phyloP scores from a whole-genome alignment of 2,888 invertebrate species.

The Melanostoma mellinum region DNA sequence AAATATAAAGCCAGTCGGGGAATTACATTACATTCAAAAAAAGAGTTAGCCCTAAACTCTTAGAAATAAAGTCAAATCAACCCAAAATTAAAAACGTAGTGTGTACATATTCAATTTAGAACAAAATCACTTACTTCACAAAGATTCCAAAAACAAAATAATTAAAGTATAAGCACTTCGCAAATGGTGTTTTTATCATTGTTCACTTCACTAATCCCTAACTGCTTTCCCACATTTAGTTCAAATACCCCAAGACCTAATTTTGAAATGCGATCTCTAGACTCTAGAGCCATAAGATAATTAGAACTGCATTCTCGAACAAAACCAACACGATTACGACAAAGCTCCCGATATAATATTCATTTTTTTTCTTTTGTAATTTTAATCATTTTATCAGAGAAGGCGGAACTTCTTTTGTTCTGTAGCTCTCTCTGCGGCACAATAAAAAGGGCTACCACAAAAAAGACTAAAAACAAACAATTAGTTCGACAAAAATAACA shows the following conservation, averaged over 20 bases:
- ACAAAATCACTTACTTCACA: no score
- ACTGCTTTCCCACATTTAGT: constrained; percentile 23
- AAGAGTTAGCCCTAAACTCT: no score
- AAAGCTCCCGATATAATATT: constrained; percentile 43
- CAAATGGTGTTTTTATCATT: neutral
- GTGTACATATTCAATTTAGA: no score
- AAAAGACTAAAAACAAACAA: constrained; percentile 13
- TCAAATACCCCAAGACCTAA: constrained; percentile 46
- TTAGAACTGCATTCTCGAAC: constrained; percentile 40
- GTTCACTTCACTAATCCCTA: constrained; percentile 18
- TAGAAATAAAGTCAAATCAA: no score
- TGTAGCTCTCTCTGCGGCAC: neutral
- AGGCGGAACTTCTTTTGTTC: constrained; percentile 49
- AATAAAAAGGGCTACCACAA: neutral
- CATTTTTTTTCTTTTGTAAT: no score
- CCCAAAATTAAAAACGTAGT: no score
- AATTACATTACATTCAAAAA: no score
- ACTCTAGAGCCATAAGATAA: constrained; percentile 24
- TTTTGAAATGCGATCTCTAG: constrained; percentile 20
- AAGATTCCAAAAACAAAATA: neutral
- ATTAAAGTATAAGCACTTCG: neutral
- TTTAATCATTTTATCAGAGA: constrained; percentile 35
- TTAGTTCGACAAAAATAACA: neutral
- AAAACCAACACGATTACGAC: constrained; percentile 21
- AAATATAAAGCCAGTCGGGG: no score